Conservation (phyloP, 2,113 vertebrate species). For the Oryzias curvinotus region DNA sequence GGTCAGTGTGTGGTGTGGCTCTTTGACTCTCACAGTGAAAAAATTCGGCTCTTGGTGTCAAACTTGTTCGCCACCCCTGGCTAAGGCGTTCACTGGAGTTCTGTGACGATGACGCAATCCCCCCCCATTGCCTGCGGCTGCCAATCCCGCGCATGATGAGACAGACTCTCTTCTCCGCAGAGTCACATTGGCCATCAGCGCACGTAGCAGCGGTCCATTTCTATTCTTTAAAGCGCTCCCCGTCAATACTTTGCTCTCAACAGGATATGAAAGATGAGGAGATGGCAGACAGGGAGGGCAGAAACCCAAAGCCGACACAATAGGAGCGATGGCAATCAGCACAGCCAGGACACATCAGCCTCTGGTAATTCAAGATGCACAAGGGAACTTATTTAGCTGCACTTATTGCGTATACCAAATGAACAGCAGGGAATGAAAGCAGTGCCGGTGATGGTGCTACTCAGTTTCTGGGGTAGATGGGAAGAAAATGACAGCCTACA, state of each 20-base stretch:
- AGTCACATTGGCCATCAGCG: constrained; percentile 35
- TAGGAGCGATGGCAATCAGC: constrained; percentile 64
- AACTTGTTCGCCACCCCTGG: no score
- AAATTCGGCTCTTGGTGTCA: no score
- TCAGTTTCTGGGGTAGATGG: neutral
- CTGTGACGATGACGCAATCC: constrained; percentile 9
- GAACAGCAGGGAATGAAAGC: constrained; percentile 17
- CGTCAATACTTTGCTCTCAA: constrained; percentile 39
- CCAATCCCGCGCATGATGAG: constrained; percentile 16
- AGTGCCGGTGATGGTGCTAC: constrained; percentile 1
- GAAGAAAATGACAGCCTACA: constrained; percentile 2
- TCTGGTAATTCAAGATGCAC: constrained; percentile 37
- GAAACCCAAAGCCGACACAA: constrained; percentile 54
- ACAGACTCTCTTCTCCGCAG: constrained; percentile 6
- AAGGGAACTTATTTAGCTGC: constrained; percentile 34
- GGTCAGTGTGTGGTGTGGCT: no score
- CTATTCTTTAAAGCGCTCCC: constrained; percentile 15
- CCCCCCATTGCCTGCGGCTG: neutral
- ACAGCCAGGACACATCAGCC: constrained; percentile 14
- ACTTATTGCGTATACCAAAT: constrained; percentile 35
- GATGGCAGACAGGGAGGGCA: constrained; percentile 57
- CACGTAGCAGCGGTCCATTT: constrained; percentile 42
- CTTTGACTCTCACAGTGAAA: no score
- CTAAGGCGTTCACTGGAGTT: no score
- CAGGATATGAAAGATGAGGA: constrained; percentile 81